Conservation (phyloP, 1,140 invertebrate genomes). For the Nomia melanderi region DNA sequence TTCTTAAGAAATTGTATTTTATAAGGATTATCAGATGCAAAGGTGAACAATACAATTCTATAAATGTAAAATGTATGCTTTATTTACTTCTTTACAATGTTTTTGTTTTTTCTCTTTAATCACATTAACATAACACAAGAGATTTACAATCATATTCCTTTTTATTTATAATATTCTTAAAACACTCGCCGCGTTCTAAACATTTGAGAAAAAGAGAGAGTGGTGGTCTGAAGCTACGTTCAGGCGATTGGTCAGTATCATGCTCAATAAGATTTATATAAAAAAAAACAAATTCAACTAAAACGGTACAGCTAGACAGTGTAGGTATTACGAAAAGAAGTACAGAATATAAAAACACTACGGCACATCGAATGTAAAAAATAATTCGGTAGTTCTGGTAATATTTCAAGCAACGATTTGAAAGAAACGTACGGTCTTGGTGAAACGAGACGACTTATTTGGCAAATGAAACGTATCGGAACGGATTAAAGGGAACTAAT, state of each 20-base stretch:
- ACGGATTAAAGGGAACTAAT: conserved; percentile 34
- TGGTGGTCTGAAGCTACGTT: conserved; percentile 77
- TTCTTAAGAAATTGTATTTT: no score
- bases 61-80: conserved; percentile 81
- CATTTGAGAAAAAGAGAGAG: conserved; percentile 76
- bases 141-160: conserved; percentile 79
- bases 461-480: conserved; percentile 33
- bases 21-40: no score
- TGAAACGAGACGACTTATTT: conserved; percentile 22
- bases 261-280: conserved; percentile 62
- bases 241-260: conserved; percentile 79
- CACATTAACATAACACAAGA: conserved; percentile 80
- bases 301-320: conserved; percentile 29
- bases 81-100: conserved; percentile 80
- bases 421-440: conserved; percentile 9
- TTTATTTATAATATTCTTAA: conserved; percentile 76
- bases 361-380: conserved; percentile 64
- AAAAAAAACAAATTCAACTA: conserved; percentile 21
- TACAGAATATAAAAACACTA: conserved; percentile 34
- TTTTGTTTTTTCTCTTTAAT: conserved; percentile 73
- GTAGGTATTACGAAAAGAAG: conserved; percentile 22
- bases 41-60: no score
- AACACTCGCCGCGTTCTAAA: conserved; percentile 77
- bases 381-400: conserved; percentile 67
- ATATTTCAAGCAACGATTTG: conserved; percentile 68